phyloP scores from a whole-genome alignment of 2,888 invertebrate species.

The Thera britannica region DNA sequence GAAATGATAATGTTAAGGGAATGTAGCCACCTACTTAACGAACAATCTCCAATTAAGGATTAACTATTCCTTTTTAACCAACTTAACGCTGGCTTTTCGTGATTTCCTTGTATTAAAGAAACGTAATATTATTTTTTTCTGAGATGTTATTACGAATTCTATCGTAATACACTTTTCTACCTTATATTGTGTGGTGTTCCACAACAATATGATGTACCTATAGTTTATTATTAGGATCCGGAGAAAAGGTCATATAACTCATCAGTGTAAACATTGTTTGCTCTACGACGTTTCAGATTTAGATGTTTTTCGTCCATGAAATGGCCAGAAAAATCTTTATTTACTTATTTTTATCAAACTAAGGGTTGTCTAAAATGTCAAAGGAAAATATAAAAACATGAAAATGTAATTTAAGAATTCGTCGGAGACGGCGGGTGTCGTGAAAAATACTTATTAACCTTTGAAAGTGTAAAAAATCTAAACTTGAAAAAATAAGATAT shows the following conservation, averaged over 20 bases:
- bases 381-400: too few species aligned
- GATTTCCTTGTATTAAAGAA: not conserved
- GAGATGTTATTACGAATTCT: too few species aligned
- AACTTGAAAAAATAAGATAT: too few species aligned
- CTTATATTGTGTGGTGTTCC: too few species aligned
- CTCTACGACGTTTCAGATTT: not conserved
- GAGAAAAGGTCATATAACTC: not conserved
- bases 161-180: too few species aligned
- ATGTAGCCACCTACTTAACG: slow-evolving; percentile 7
- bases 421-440: too few species aligned
- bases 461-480: too few species aligned
- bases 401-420: too few species aligned
- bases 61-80: not conserved
- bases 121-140: not conserved
- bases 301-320: not conserved
- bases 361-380: too few species aligned
- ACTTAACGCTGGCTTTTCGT: not conserved
- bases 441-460: too few species aligned
- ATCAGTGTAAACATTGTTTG: not conserved
- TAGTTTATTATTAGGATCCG: not conserved
- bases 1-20: slow-evolving; percentile 5
- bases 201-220: too few species aligned
- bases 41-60: slow-evolving; percentile 7
- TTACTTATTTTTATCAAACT: too few species aligned
- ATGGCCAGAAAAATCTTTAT: not conserved